Conservation (phyloP, 2,113 vertebrate genomes). For the Neotoma lepida region DNA sequence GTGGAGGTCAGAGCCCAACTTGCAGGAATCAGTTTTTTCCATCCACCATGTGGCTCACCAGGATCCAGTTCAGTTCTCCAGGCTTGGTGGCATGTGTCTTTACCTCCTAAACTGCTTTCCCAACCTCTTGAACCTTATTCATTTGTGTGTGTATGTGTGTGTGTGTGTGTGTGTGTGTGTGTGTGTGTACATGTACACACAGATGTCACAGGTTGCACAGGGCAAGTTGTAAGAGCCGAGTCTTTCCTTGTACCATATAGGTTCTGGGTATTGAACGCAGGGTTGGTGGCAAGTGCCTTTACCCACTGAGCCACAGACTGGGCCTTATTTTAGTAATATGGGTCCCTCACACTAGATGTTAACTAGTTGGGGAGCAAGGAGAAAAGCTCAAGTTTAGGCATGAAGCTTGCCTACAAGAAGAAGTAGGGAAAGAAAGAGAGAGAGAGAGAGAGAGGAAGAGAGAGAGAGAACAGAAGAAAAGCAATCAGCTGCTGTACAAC, state of each 20-base stretch:
- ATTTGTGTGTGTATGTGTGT: neutral
- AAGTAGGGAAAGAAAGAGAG: neutral
- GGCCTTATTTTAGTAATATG: neutral
- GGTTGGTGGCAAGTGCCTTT: neutral
- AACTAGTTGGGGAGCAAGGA: neutral
- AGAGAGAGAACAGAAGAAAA: slow-evolving; percentile 53
- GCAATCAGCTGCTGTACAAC: slow-evolving; percentile 82
- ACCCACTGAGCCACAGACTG: neutral
- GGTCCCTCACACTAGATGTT: neutral
- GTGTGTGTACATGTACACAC: neutral
- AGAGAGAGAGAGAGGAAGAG: neutral
- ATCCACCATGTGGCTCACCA: neutral
- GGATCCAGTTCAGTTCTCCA: neutral
- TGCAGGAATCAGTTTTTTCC: neutral
- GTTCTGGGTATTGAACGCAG: neutral
- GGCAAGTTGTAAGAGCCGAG: neutral
- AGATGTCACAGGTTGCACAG: neutral
- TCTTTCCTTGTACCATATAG: neutral
- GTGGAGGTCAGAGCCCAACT: neutral
- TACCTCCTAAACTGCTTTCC: too few species aligned
- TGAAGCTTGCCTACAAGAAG: slow-evolving; percentile 27
- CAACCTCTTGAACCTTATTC: neutral
- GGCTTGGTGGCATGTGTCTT: too few species aligned
- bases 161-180: neutral
- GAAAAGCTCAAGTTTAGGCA: slow-evolving; percentile 57